Base-by-base conservation (phyloP, 2,888 invertebrate genomes). In the Rotaria sp. region DNA sequence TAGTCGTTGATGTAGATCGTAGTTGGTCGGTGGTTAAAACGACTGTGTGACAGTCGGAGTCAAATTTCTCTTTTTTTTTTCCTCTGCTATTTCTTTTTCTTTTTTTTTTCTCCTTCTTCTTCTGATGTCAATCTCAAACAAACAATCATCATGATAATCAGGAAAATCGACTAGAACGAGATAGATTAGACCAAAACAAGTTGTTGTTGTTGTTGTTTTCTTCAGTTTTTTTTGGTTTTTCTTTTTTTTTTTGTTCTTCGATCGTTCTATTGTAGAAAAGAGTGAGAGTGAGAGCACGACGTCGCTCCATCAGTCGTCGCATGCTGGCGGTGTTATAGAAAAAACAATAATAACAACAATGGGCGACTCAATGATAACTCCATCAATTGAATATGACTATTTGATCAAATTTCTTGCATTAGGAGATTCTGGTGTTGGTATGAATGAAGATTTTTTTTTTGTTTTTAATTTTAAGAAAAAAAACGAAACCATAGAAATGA, bases 401-500 rank as follows among this genome's bases (percentile, higher is more conserved):
- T 67, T 87, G n/a, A 87, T 87, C 13, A 87, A 87, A 52, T 87
- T 87, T 75, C 59, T 87, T 18, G 87, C 87, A 84, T 30, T 87
- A 35, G 85, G 85, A 57, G 52, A 85, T 59, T 48, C 52, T 45
- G 52, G 45, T n/a, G 45, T 55, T 85, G 52, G 52, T 50, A 80
- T 45, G 80, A 45, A 67, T 30, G 4, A 30, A 50, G 3, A n/a
- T 8, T 57, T 57, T 10, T 8, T 7, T 24, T 24, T 24, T 8
- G 3, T 41, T 41, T 41, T 41, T 41, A 41, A n/a, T n/a, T n/a
- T n/a, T n/a, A n/a, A n/a, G n/a, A n/a, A n/a, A n/a, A n/a, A n/a
- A n/a, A n/a, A n/a, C n/a, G n/a, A n/a, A n/a, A n/a, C n/a, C n/a
- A n/a, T n/a, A n/a, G n/a, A n/a, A n/a, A n/a, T n/a, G n/a, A n/a